Conservation (phyloP, 2,797 vertebrate genomes). For the Halcyon smyrnensis region DNA sequence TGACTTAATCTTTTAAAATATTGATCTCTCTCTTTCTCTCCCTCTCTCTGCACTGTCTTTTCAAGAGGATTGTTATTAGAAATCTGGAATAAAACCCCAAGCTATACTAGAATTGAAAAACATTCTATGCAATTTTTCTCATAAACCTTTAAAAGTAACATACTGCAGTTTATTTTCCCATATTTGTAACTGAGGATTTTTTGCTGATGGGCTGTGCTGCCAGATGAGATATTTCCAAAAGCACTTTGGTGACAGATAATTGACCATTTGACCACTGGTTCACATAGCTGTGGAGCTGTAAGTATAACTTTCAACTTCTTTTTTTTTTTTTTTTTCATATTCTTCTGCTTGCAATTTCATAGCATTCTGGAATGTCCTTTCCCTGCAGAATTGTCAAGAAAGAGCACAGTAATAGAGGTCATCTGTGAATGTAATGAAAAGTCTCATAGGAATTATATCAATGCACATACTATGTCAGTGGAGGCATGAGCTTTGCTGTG, state of each 20-base stretch:
- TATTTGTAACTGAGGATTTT: background rate
- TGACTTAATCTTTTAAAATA: background rate
- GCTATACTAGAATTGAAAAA: background rate
- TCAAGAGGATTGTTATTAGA: background rate
- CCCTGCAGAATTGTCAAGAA: background rate
- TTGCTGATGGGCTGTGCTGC: background rate
- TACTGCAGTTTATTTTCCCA: background rate
- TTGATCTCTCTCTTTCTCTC: no score
- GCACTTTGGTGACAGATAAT: conserved; percentile 7
- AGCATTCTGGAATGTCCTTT: conserved; percentile 13
- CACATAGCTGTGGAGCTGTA: background rate
- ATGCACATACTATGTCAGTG: background rate
- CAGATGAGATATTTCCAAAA: background rate
- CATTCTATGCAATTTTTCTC: background rate
- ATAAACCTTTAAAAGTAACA: background rate
- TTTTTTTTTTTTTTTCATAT: background rate
- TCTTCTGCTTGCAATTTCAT: conserved; percentile 20
- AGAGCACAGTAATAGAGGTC: conserved; percentile 44
- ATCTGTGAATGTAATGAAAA: conserved; percentile 52
- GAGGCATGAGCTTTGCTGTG: background rate
- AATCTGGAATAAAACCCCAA: background rate
- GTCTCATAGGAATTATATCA: conserved; percentile 7
- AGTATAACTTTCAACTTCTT: background rate
- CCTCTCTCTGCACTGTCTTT: background rate
- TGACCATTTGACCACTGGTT: conserved; percentile 20